These are phyloP conservation scores for Camponotus vicinus DNA, from an alignment of 1,140 invertebrate species.

Conservation along the genomic window DNA sequence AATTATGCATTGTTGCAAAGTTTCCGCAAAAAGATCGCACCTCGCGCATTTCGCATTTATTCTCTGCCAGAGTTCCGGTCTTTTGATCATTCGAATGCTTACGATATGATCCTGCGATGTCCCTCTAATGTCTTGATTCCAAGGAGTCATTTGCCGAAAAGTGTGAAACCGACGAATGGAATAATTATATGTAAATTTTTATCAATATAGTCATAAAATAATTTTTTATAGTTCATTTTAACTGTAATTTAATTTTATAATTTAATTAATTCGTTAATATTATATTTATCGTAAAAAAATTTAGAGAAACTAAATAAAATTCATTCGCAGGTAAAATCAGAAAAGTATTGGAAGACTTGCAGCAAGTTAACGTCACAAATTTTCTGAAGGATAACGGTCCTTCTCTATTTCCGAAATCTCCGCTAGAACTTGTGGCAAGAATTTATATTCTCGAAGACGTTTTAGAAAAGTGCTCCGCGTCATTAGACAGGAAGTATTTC, in stretches of 20 bases:
- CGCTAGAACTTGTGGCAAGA: conserved; percentile 70
- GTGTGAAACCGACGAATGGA: background rate
- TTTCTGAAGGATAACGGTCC: conserved; percentile 59
- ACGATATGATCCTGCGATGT: conserved; percentile 28
- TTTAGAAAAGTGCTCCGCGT: conserved; percentile 37
- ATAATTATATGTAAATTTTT: conserved; percentile 65
- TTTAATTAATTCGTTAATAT: background rate
- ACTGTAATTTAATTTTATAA: background rate
- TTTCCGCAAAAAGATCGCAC: conserved; percentile 30
- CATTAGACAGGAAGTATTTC: conserved; percentile 54
- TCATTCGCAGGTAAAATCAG: conserved; percentile 54
- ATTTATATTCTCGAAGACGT: conserved; percentile 75
- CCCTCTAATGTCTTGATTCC: conserved; percentile 72
- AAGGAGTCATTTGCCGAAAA: conserved; percentile 46
- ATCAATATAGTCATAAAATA: background rate
- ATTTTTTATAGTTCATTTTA: background rate
- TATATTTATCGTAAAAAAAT: background rate
- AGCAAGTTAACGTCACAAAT: conserved; percentile 53
- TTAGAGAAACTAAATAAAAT: background rate
- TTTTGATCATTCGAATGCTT: conserved; percentile 5
- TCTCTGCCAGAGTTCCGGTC: conserved; percentile 29
- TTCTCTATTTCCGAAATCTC: conserved; percentile 1
- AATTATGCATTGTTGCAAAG: conserved; percentile 53
- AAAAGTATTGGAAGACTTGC: conserved; percentile 70
- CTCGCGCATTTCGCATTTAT: conserved; percentile 65